Base-by-base conservation (phyloP, 1,140 invertebrate genomes). In the Drosophila rufa region DNA sequence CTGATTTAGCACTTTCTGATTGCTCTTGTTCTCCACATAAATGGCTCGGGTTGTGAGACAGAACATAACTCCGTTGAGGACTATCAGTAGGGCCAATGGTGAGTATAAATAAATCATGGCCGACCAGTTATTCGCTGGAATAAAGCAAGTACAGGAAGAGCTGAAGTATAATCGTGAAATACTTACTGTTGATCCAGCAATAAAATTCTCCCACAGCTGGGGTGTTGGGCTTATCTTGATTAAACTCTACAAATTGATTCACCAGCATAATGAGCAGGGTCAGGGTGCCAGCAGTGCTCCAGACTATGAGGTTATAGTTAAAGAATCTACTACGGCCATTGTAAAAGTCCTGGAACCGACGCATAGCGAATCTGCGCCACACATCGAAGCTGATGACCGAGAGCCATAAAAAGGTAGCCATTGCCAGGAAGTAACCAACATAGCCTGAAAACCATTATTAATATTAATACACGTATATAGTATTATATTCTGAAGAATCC, bases 381-480 rank as follows among this genome's bases (percentile, higher is more conserved):
- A 96, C 94, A 83, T 97, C 96, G 75, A 95, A 95, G 68, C 96
- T 95, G 93, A 97, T 96, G 8, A 96, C 94, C 80, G 95, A 95
- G 75, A 97, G 95, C 96, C 96, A 97, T 64, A 95, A 95, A 90
- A 97, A 97, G 59, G 95, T 95, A 2, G 95, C 93, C 74, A 96
- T 93, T 83, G 96, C 95, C 53, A 95, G 94, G 92, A 95, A 96
- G 92, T 97, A 96, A 22, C 96, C 94, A 75, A 94, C 93, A 68
- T 95, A 94, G 3, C 95, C 95, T 83, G 68, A 30, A 66, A 36
- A 17, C 25, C n/a, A 62, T 15, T 22, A 33, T 8, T 4, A n/a
- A 53, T 51, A 40, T n/a, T 47, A 25, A 17, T 22, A 0, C n/a
- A n/a, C n/a, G n/a, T n/a, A n/a, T n/a, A n/a, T n/a, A n/a, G n/a